A percentile compares a stretch with the other conserved stretches of the same genome.
phyloP scores from a whole-genome alignment of 2,113 vertebrate genomes.

The Toxotes jaculatrix region DNA sequence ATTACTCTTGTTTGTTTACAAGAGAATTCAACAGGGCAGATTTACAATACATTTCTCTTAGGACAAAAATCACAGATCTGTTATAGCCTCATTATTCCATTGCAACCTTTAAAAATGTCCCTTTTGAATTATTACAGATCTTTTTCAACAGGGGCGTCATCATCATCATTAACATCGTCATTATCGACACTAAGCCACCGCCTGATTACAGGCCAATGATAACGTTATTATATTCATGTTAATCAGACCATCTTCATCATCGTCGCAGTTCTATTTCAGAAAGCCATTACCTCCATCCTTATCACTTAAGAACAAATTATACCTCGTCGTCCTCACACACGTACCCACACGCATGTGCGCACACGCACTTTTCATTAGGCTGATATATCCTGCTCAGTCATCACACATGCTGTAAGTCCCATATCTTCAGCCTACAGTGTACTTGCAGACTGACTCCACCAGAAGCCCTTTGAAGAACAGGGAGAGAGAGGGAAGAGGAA shows the following conservation, averaged over 20 bases:
- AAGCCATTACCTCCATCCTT: constrained; percentile 71
- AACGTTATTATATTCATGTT: constrained; percentile 62
- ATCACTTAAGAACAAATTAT: constrained; percentile 77
- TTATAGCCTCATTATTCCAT: not conserved
- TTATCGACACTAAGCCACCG: constrained; percentile 47
- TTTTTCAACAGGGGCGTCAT: constrained; percentile 34
- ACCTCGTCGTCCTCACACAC: constrained; percentile 42
- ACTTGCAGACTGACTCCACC: constrained; percentile 59
- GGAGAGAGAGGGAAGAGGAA: constrained; percentile 4
- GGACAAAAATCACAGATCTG: not conserved
- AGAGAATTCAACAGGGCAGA: not conserved
- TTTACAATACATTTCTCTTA: not conserved
- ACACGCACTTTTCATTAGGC: constrained; percentile 43
- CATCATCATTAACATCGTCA: constrained; percentile 49
- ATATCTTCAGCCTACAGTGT: constrained; percentile 37
- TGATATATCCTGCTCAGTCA: constrained; percentile 47
- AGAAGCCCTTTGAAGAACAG: constrained; percentile 64
- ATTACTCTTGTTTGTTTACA: not conserved
- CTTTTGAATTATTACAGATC: constrained; percentile 7
- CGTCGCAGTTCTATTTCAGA: constrained; percentile 59
- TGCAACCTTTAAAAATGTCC: constrained; percentile 1
- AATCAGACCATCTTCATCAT: constrained; percentile 64
- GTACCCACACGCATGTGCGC: not conserved
- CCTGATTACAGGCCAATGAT: constrained; percentile 59
- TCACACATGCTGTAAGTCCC: constrained; percentile 50